Evolutionary conservation across 2,113 vertebrate species (phyloP), one percentile per base, ranked within the genome.

Genomic region (Arizona elegans): DNA sequence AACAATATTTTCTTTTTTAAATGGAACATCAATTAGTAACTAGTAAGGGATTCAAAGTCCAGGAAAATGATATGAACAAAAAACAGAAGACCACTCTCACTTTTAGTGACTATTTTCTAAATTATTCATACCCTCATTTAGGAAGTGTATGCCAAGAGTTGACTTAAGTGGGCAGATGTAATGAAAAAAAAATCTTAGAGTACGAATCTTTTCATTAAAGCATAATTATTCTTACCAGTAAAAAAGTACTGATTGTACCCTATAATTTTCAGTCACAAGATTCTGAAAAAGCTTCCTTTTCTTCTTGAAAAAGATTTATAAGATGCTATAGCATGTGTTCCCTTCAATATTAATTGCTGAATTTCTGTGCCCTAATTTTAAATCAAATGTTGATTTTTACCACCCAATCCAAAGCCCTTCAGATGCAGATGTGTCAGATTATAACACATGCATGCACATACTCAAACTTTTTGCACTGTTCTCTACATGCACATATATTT

Each of bases 281-380:
- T 43, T 43, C n/a, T 81, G 33, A 85, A 91, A 91, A 81, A 54
- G 53, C 70, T 91, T 53, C 21, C 70, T 91, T 91, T 91, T 91
- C 33, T 55, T 85, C 52, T 85, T 43, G 33, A 56, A 88, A 85
- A 91, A 38, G 19, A 21, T 75, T 81, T 43, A 91, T 47, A 38
- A 56, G 38, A 91, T 23, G 56, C 33, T 54, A 56, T 13, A 13
- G 52, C 19, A 23, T n/a, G 9, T 54, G 62, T 21, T 19, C 29
- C n/a, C 50, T 70, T 75, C 12, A 81, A 43, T 21, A 90, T 33
- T 26, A 55, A 26, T 33, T 91, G 52, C n/a, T 56, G 52, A 19
- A 56, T 47, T 53, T 90, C 29, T 59, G 38, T 26, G 53, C 5
- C 81, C n/a, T 54, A 85, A 43, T 54, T 24, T 85, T 24, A 86